Conservation (phyloP, 2,113 vertebrate genomes). For the Thryonomys swinderianus region DNA sequence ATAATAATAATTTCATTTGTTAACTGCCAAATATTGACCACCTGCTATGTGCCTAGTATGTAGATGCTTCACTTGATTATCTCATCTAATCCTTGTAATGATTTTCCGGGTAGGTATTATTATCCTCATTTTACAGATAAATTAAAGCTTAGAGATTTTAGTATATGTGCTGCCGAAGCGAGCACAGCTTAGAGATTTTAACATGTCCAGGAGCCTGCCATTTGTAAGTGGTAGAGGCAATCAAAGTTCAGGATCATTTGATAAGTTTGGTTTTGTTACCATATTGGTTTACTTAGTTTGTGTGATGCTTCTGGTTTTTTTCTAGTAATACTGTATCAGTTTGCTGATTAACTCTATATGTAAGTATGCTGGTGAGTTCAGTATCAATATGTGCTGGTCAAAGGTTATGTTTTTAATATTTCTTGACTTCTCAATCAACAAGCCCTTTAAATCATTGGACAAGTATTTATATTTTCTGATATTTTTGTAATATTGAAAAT, state of each 20-base stretch:
- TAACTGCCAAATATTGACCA: slow-evolving; percentile 70
- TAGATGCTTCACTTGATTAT: slow-evolving; percentile 64
- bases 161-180: no score
- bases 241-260: neutral
- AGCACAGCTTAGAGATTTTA: slow-evolving; percentile 57
- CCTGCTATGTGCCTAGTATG: slow-evolving; percentile 79
- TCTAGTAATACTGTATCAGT: slow-evolving; percentile 19
- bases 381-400: slow-evolving; percentile 14
- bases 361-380: slow-evolving; percentile 30
- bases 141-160: slow-evolving; percentile 49
- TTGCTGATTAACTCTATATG: slow-evolving; percentile 33
- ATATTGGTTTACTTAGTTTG: slow-evolving; percentile 2
- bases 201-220: neutral
- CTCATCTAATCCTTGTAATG: slow-evolving; percentile 58
- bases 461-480: neutral
- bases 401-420: neutral
- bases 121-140: slow-evolving; percentile 76
- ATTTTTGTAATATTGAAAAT: slow-evolving; percentile 38
- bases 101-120: slow-evolving; percentile 66
- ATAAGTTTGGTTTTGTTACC: slow-evolving; percentile 20
- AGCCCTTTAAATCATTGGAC: slow-evolving; percentile 33
- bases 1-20: slow-evolving; percentile 52
- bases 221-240: slow-evolving; percentile 45
- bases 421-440: slow-evolving; percentile 55
- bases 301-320: slow-evolving; percentile 30